Percentiles rank a stretch among this genome's conserved stretches.
phyloP scores from a whole-genome alignment of 2,113 vertebrate genomes.

The Cyphomyrus plagiostoma region DNA sequence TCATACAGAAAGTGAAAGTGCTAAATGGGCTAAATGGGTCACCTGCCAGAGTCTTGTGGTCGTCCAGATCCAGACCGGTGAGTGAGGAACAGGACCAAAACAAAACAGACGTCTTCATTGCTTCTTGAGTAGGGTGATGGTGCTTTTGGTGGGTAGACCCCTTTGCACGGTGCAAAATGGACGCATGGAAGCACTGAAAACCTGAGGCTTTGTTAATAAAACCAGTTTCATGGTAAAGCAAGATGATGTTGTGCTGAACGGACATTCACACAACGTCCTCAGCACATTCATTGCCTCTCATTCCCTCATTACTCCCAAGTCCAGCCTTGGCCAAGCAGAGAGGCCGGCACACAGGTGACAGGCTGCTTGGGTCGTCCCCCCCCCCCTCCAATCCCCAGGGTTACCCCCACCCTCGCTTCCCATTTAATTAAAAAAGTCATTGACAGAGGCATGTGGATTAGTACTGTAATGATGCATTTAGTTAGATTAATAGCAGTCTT shows the following conservation, averaged over 20 bases:
- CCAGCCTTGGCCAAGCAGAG: constrained; percentile 58
- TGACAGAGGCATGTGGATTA: constrained; percentile 92
- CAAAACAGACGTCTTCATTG: not conserved
- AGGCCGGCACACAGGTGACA: constrained; percentile 69
- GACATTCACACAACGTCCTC: not conserved
- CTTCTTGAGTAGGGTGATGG: not conserved
- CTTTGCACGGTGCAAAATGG: not conserved
- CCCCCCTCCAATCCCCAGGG: constrained; percentile 70
- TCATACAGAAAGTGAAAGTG: not conserved
- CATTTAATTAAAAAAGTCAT: constrained; percentile 94
- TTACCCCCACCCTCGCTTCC: constrained; percentile 71
- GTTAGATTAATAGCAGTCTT: constrained; percentile 80
- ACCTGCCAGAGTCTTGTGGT: not conserved
- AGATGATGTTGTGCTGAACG: not conserved
- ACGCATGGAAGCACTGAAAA: not conserved
- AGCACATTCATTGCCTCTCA: not conserved
- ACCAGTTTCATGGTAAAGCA: constrained; percentile 40
- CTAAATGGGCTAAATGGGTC: not conserved
- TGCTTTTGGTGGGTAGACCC: not conserved
- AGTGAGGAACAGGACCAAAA: not conserved
- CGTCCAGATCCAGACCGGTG: not conserved
- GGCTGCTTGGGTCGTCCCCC: constrained; percentile 60
- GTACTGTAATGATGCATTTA: constrained; percentile 82
- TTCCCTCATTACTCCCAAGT: constrained; percentile 26
- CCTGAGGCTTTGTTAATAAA: constrained; percentile 34